Evolutionary conservation across 2,888 invertebrate genomes (phyloP).

Genomic region (Pelosia muscerda): DNA sequence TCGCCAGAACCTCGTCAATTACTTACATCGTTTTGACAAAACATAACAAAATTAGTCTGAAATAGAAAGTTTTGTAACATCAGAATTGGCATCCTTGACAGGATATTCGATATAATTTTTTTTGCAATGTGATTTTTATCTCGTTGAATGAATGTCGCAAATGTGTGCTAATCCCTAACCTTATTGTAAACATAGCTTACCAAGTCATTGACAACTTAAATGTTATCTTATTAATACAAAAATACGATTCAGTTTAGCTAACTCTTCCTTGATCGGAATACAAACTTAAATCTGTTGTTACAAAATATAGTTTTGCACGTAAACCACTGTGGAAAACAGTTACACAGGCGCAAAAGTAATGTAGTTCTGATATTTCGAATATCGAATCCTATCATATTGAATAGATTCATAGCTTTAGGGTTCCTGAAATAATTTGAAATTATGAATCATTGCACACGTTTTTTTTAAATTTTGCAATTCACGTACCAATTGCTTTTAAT

Average conservation of each 20-base stretch:
- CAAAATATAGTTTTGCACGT: background rate
- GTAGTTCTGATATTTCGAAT: slow-evolving; percentile 13
- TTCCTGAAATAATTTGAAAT: background rate
- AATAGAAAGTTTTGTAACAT: background rate
- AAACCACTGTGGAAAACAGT: background rate
- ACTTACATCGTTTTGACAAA: background rate
- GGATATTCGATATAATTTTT: slow-evolving; percentile 19
- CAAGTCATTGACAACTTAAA: background rate
- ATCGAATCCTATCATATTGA: slow-evolving; percentile 18
- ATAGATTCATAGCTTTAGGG: slow-evolving; percentile 2
- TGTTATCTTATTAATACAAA: background rate
- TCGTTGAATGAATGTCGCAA: slow-evolving; percentile 42
- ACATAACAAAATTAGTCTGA: background rate
- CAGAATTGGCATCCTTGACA: background rate
- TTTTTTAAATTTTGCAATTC: no score
- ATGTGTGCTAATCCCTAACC: slow-evolving; percentile 49
- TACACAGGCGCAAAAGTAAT: background rate
- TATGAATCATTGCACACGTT: background rate
- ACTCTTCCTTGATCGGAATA: background rate
- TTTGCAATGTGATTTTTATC: slow-evolving; percentile 31
- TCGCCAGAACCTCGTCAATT: no score
- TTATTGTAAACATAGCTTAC: slow-evolving; percentile 22
- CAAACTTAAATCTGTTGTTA: background rate
- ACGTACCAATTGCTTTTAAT: no score
- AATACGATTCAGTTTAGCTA: background rate